phyloP scores from a whole-genome alignment of 2,797 vertebrate species.

The Potorous gilbertii region DNA sequence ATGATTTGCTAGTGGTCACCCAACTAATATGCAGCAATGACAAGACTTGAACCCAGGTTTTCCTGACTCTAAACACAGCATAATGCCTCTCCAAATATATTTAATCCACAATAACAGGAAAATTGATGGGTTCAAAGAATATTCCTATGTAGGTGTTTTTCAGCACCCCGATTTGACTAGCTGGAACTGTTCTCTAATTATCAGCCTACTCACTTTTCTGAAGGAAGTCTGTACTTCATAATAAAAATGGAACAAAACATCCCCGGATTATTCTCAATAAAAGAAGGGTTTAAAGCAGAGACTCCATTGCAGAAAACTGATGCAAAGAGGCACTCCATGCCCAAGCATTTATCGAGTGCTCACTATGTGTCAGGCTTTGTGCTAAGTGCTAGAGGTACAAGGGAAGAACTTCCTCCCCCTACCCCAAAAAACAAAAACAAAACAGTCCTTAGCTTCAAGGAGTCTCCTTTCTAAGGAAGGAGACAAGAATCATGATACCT shows the following conservation, averaged over 20 bases:
- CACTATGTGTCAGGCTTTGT: neutral
- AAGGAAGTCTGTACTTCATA: slow-evolving; percentile 55
- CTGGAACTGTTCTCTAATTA: slow-evolving; percentile 43
- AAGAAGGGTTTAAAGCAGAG: neutral
- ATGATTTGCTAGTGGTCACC: neutral
- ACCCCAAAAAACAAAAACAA: neutral
- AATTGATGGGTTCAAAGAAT: slow-evolving; percentile 17
- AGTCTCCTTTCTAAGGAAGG: neutral
- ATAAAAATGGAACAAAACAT: slow-evolving; percentile 36
- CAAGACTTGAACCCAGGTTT: neutral
- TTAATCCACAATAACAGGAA: neutral
- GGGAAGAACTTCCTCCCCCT: neutral
- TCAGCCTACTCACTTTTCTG: neutral
- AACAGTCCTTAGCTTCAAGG: neutral
- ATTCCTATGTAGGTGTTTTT: neutral
- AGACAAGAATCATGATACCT: neutral
- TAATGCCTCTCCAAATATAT: neutral
- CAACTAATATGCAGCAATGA: neutral
- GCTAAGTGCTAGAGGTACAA: neutral
- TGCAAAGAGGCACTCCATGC: neutral
- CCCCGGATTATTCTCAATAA: neutral
- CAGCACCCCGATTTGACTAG: slow-evolving; percentile 40
- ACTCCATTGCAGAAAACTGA: neutral
- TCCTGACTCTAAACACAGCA: neutral
- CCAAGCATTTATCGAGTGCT: neutral